Evolutionary conservation across 2,797 vertebrate genomes (phyloP), one percentile per base, ranked within the genome.

Genomic region (Lutjanus campechanus): DNA sequence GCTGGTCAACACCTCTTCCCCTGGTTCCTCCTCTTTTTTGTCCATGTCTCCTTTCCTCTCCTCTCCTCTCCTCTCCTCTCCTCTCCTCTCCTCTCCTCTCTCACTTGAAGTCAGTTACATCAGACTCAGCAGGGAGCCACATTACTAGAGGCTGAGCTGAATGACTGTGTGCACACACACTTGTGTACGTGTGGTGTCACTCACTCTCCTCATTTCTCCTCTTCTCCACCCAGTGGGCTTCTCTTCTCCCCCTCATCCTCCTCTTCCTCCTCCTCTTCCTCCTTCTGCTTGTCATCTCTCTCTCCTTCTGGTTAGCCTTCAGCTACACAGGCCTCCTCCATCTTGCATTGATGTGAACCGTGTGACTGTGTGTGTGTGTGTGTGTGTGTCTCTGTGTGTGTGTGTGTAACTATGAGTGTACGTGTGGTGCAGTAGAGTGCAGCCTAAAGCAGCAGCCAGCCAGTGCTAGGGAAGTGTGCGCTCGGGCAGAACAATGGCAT

Each of bases 401-500:
- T 8, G n/a, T 47, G 19, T 62, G 59, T 75, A 49, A 47, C 50
- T 76, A 22, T 29, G 40, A 43, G 59, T 78, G 36, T 70, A 12
- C 83, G 77, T 73, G 72, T 67, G 50, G 77, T 68, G 66, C 72
- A 67, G 76, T 55, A 82, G 88, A 92, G 83, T 88, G 84, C 79
- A 69, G 89, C 89, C 86, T 86, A 69, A 90, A 91, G 89, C 83
- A 49, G 81, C 83, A 87, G 88, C 81, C 83, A 88, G 90, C 79
- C 87, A 90, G 76, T 63, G 77, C 86, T 68, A 16, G 78, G 77
- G 58, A 92, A 89, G 88, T 79, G 91, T 90, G 81, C 56, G 74
- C 81, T 92, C 72, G 44, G 90, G 91, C 90, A 89, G 89, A 94
- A 94, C 92, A 91, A 91, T 92, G 88, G 89, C 83, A 93, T 90